Evolutionary conservation across 2,888 invertebrate species (phyloP).

Genomic region (Globia sparganii): DNA sequence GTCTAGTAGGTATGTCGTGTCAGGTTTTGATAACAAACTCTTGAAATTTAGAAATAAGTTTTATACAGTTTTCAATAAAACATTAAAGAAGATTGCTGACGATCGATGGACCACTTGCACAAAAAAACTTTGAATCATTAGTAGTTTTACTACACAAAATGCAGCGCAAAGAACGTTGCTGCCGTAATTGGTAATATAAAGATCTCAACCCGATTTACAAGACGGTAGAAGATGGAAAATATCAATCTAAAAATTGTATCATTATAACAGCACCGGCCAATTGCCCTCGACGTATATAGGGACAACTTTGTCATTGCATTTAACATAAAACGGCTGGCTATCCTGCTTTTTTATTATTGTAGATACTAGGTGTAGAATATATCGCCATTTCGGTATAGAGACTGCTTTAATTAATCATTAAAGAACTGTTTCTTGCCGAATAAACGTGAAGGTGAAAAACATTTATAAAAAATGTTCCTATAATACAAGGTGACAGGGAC

Average conservation of each 20-base stretch:
- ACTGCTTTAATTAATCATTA: constrained; percentile 43
- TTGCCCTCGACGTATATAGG: constrained; percentile 17
- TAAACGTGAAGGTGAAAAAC: constrained; percentile 12
- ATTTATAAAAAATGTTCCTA: not conserved
- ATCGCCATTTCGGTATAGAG: constrained; percentile 21
- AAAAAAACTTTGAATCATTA: not conserved
- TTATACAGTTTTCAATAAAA: not conserved
- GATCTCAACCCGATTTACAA: constrained; percentile 17
- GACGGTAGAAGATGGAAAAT: constrained; percentile 28
- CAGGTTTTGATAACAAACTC: not conserved
- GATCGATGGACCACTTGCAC: too few relatives aligned
- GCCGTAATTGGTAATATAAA: constrained; percentile 20
- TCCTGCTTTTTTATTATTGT: constrained; percentile 26
- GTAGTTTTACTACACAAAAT: not conserved
- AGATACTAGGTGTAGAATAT: constrained; percentile 19
- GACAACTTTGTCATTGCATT: constrained; percentile 24
- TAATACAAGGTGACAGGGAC: too few relatives aligned
- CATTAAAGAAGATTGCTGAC: not conserved
- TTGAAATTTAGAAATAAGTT: constrained; percentile 1
- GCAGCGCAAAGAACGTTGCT: not conserved
- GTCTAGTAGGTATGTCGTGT: not conserved
- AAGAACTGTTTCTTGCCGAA: constrained; percentile 16
- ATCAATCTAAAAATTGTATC: constrained; percentile 20
- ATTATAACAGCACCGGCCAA: constrained; percentile 14
- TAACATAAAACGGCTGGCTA: constrained; percentile 8